Percentiles rank a stretch among this genome's conserved stretches.
Conservation (phyloP, 2,797 vertebrate species). For the Mico argentatus region DNA sequence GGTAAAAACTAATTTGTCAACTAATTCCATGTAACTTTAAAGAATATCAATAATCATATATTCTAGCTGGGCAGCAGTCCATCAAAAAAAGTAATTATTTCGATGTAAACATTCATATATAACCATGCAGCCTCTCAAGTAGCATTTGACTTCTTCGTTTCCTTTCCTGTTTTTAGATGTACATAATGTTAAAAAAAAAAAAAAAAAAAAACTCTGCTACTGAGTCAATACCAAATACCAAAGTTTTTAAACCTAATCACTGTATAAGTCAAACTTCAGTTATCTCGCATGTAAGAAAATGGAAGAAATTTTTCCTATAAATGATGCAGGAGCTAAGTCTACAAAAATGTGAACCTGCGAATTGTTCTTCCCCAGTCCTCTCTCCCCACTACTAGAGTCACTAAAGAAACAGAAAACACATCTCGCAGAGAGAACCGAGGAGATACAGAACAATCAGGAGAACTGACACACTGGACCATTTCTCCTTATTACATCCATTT, state of each 20-base stretch:
- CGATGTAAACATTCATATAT: background rate
- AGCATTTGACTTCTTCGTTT: slow-evolving; percentile 35
- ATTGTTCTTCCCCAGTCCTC: background rate
- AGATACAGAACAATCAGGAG: background rate
- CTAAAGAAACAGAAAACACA: slow-evolving; percentile 35
- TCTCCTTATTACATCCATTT: background rate
- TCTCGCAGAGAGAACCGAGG: background rate
- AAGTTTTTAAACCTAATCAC: slow-evolving; percentile 33
- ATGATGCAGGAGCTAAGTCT: slow-evolving; percentile 22
- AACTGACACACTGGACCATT: background rate
- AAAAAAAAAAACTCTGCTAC: background rate
- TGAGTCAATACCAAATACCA: background rate
- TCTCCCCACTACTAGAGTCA: background rate
- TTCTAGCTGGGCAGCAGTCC: background rate
- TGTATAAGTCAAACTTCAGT: background rate
- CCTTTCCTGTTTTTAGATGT: background rate
- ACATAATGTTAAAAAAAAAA: background rate
- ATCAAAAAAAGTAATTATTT: background rate
- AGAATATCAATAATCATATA: background rate
- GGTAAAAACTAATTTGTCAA: slow-evolving; percentile 43
- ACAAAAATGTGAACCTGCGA: slow-evolving; percentile 1
- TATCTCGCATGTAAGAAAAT: background rate
- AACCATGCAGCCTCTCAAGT: background rate
- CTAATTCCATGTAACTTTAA: background rate
- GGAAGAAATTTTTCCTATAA: background rate